phyloP scores from a whole-genome alignment of 2,113 vertebrate genomes.

The Paracanthobrama guichenoti region DNA sequence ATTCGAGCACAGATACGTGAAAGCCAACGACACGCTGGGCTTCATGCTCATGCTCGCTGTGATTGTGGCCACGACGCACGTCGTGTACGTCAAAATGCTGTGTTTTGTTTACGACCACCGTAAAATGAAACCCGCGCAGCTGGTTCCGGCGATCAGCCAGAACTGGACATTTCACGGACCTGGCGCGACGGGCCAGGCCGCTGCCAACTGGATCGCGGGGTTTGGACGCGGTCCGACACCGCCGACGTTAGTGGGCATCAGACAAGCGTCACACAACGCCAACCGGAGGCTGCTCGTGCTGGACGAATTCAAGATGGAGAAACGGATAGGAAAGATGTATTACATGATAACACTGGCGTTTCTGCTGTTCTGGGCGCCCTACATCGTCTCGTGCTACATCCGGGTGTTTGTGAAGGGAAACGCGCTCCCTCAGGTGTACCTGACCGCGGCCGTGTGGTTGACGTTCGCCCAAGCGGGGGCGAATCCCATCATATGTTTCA shows the following conservation, averaged over 20 bases:
- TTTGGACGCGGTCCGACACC: constrained; percentile 94
- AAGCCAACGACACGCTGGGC: constrained; percentile 91
- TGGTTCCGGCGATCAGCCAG: constrained; percentile 94
- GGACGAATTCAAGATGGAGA: constrained; percentile 97
- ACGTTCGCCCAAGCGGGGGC: constrained; percentile 93
- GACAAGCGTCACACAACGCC: constrained; percentile 84
- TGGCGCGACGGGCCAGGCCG: constrained; percentile 92
- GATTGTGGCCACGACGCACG: constrained; percentile 88
- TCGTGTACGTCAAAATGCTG: constrained; percentile 92
- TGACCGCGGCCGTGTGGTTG: constrained; percentile 93
- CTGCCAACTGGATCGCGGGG: constrained; percentile 96
- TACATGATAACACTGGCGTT: constrained; percentile 94
- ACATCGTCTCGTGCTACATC: constrained; percentile 91
- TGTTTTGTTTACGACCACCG: constrained; percentile 96
- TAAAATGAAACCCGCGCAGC: constrained; percentile 95
- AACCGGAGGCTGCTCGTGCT: constrained; percentile 91
- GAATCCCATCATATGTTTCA: constrained; percentile 92
- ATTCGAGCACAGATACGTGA: constrained; percentile 93
- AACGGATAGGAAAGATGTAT: constrained; percentile 95
- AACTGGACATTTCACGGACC: constrained; percentile 98
- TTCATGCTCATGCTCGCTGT: constrained; percentile 93
- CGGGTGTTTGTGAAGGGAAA: constrained; percentile 86
- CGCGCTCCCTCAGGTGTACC: constrained; percentile 86
- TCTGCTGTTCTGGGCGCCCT: constrained; percentile 91
- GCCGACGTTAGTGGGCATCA: constrained; percentile 91